phyloP scores from a whole-genome alignment of 2,797 vertebrate species.

The Paratrypauchen microcephalus region DNA sequence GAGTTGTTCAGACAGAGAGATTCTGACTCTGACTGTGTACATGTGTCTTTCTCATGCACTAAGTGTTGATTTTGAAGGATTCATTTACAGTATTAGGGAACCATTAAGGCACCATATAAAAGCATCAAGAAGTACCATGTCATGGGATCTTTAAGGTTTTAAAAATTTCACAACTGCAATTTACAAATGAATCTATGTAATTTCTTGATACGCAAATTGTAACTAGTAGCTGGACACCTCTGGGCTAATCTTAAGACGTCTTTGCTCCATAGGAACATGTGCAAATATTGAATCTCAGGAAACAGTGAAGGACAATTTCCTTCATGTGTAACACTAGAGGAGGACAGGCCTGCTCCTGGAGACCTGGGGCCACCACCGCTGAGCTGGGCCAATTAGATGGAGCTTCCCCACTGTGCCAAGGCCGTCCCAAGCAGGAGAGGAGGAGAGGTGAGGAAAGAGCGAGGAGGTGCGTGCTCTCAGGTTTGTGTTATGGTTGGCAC shows the following conservation, averaged over 20 bases:
- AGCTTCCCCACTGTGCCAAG: conserved; percentile 80
- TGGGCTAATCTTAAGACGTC: conserved; percentile 40
- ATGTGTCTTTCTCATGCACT: too few relatives aligned
- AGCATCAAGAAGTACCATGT: too few relatives aligned
- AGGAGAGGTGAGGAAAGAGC: conserved; percentile 58
- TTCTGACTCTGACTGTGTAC: too few relatives aligned
- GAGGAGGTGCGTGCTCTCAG: conserved; percentile 35
- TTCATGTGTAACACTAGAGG: conserved; percentile 86
- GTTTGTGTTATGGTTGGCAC: conserved; percentile 63
- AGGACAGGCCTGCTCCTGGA: conserved; percentile 77
- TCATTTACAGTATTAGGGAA: too few relatives aligned
- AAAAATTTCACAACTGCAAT: not conserved
- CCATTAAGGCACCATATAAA: too few relatives aligned
- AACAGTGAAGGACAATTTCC: conserved; percentile 88
- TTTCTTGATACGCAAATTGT: not conserved
- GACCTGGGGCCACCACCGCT: conserved; percentile 77
- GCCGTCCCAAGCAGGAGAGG: conserved; percentile 68
- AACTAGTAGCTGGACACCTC: not conserved
- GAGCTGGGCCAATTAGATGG: conserved; percentile 81
- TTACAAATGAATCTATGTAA: not conserved
- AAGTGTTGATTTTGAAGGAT: too few relatives aligned
- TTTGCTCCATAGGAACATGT: conserved; percentile 71
- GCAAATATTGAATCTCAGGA: conserved; percentile 86
- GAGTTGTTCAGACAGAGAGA: too few relatives aligned
- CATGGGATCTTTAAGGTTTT: too few relatives aligned